phyloP scores from a whole-genome alignment of 2,113 vertebrate genomes.

The Neolamprologus modestus region DNA sequence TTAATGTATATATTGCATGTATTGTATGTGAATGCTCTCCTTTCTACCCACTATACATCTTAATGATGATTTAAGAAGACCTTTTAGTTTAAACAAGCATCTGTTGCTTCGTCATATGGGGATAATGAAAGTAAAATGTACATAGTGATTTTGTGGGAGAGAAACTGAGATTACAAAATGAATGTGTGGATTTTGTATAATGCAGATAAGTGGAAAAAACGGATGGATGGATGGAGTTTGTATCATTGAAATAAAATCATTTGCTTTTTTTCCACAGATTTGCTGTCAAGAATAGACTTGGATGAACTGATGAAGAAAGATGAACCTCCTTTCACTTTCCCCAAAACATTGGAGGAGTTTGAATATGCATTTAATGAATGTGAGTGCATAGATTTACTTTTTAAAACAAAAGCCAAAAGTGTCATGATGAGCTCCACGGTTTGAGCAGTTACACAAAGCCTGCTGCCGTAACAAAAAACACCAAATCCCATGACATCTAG shows the following conservation, averaged over 20 bases:
- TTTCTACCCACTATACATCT: neutral
- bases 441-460: neutral
- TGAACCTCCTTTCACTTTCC: conserved; percentile 92
- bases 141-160: neutral
- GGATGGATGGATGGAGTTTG: neutral
- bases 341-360: conserved; percentile 93
- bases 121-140: neutral
- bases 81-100: neutral
- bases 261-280: conserved; percentile 69
- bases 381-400: conserved; percentile 65
- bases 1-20: neutral
- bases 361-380: conserved; percentile 96
- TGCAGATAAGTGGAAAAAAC: neutral
- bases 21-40: neutral
- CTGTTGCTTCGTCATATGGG: neutral
- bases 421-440: neutral
- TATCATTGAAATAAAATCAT: neutral
- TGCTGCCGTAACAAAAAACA: neutral
- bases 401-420: neutral
- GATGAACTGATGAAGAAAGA: conserved; percentile 99
- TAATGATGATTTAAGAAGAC: neutral
- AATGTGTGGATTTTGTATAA: neutral
- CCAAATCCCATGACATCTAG: neutral
- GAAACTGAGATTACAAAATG: neutral
- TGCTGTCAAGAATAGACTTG: conserved; percentile 93